These are phyloP conservation scores for Orthonevra nobilis DNA, from an alignment of 2,888 invertebrate genomes.

Conservation along the genomic window DNA sequence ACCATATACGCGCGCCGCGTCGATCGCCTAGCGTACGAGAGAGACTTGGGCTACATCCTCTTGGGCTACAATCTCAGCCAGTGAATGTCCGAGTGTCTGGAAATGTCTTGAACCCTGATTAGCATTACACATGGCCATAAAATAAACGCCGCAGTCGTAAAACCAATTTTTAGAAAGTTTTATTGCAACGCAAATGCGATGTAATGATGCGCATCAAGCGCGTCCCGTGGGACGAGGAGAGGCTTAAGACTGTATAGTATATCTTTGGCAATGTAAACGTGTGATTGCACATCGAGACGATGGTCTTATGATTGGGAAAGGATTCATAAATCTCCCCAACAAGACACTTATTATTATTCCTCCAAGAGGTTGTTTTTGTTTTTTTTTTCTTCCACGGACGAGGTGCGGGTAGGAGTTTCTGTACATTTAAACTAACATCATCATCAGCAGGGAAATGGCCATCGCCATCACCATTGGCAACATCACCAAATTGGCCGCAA, in stretches of 20 bases:
- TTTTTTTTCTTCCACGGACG: too few species aligned
- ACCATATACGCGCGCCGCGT: too few species aligned
- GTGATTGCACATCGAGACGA: conserved; percentile 63
- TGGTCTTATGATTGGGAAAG: conserved; percentile 68
- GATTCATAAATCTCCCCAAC: conserved; percentile 69
- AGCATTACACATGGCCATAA: conserved; percentile 48
- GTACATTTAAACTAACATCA: conserved; percentile 58
- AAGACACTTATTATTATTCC: conserved; percentile 67
- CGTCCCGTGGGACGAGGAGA: conserved; percentile 4
- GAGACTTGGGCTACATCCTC: not conserved
- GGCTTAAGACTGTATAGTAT: not conserved
- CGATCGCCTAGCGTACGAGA: too few species aligned
- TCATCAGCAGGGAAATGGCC: conserved; percentile 38
- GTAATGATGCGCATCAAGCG: conserved; percentile 58
- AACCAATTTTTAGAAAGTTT: conserved; percentile 60
- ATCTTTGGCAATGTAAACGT: conserved; percentile 47
- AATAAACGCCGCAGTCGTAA: conserved; percentile 55
- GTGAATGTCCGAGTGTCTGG: too few species aligned
- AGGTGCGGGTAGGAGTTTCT: too few species aligned
- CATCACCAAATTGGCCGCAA: conserved; percentile 45
- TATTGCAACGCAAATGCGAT: conserved; percentile 63
- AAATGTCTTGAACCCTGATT: conserved; percentile 60
- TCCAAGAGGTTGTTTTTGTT: conserved; percentile 35
- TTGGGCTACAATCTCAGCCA: not conserved
- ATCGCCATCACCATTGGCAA: conserved; percentile 25